Evolutionary conservation across 2,888 invertebrate species (phyloP).

Genomic region (Ptilodon capucinus): DNA sequence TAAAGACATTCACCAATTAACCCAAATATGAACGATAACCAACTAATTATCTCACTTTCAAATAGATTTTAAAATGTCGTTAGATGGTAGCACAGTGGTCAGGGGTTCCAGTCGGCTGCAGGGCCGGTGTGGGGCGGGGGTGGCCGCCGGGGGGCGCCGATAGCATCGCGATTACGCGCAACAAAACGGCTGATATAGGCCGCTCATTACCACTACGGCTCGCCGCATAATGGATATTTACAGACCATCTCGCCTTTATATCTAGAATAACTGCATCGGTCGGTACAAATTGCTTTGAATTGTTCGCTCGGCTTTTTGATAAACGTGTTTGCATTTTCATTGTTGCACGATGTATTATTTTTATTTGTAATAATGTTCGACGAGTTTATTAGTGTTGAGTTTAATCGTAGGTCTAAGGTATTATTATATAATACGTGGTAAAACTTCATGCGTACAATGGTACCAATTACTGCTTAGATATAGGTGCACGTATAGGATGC

Average conservation of each 20-base stretch:
- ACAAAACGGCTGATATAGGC: slow-evolving; percentile 75
- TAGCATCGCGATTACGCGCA: slow-evolving; percentile 74
- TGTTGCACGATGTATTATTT: background rate
- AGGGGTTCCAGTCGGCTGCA: slow-evolving; percentile 59
- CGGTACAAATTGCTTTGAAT: slow-evolving; percentile 1
- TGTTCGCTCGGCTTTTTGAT: background rate
- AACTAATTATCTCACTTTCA: background rate
- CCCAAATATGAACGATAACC: background rate
- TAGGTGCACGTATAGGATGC: too few relatives aligned
- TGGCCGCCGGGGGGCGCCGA: slow-evolving; percentile 41
- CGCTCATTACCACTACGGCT: slow-evolving; percentile 63
- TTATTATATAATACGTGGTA: too few relatives aligned
- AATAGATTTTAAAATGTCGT: slow-evolving; percentile 27
- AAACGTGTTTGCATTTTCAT: background rate
- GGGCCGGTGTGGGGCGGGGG: slow-evolving; percentile 25
- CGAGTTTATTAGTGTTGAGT: background rate
- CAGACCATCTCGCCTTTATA: slow-evolving; percentile 28
- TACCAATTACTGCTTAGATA: too few relatives aligned
- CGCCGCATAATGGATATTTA: slow-evolving; percentile 62
- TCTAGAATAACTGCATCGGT: slow-evolving; percentile 2
- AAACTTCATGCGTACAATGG: too few relatives aligned
- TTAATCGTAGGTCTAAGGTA: too few relatives aligned
- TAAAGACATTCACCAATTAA: background rate
- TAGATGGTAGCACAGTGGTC: slow-evolving; percentile 5
- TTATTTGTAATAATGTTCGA: background rate